Conservation (phyloP, 2,888 invertebrate genomes). For the Acronicta alni region DNA sequence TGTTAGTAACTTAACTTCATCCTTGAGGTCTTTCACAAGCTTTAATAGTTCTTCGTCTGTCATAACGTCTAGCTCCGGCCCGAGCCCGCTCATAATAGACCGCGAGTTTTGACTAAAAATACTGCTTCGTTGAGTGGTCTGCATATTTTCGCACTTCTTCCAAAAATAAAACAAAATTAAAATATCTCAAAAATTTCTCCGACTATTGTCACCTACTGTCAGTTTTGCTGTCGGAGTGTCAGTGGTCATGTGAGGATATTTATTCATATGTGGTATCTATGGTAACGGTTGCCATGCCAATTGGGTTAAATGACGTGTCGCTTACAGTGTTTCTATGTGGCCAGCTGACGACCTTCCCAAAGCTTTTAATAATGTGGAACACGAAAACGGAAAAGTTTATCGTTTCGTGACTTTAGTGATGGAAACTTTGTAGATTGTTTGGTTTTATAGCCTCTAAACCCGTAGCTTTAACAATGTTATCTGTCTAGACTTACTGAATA, state of each 20-base stretch:
- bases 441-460: background rate
- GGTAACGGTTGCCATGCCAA: background rate
- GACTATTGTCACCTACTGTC: no score
- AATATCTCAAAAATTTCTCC: constrained; percentile 2
- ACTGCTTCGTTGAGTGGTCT: constrained; percentile 55
- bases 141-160: background rate
- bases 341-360: background rate
- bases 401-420: background rate
- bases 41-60: constrained; percentile 75
- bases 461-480: no score
- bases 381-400: background rate
- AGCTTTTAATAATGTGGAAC: background rate
- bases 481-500: no score
- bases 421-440: background rate
- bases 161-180: constrained; percentile 1
- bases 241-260: background rate
- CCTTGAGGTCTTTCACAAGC: constrained; percentile 73
- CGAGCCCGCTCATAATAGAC: constrained; percentile 64
- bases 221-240: background rate
- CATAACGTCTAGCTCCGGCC: constrained; percentile 67
- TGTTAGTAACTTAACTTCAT: constrained; percentile 69
- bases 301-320: background rate
- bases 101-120: constrained; percentile 71
- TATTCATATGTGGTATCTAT: background rate
- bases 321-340: background rate